These are phyloP conservation scores for Lycocerus yunnanus DNA, from an alignment of 2,888 invertebrate genomes.

Conservation along the genomic window DNA sequence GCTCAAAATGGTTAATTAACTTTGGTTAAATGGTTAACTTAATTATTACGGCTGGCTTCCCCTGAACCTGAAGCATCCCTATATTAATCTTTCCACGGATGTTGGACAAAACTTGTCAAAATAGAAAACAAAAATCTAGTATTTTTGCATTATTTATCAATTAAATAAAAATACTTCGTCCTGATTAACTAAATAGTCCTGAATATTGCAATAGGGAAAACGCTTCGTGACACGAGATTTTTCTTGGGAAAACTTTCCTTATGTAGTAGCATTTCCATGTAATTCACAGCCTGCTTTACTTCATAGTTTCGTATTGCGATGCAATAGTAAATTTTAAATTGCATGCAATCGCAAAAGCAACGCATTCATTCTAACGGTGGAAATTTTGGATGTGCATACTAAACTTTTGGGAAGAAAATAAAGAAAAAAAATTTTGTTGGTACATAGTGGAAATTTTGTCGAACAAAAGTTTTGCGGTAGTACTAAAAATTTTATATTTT, in stretches of 20 bases:
- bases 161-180: no score
- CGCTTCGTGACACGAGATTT: no score
- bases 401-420: not conserved
- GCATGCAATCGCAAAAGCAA: not conserved
- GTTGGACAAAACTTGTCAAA: no score
- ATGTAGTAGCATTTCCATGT: not conserved
- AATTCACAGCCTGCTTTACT: not conserved
- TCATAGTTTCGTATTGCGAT: not conserved
- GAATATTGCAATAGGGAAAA: no score
- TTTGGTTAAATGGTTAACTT: no score
- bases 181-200: no score
- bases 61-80: no score
- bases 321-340: not conserved
- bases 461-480: not conserved
- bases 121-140: no score
- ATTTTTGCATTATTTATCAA: no score
- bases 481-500: conserved; percentile 1
- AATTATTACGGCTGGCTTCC: no score
- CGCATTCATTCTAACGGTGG: not conserved
- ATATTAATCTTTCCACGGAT: no score
- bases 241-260: not conserved
- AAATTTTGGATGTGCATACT: not conserved
- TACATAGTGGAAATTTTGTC: not conserved
- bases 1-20: no score
- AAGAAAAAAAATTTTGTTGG: not conserved